Base-by-base conservation (phyloP, 2,113 vertebrate species). In the Cromileptes altivelis region DNA sequence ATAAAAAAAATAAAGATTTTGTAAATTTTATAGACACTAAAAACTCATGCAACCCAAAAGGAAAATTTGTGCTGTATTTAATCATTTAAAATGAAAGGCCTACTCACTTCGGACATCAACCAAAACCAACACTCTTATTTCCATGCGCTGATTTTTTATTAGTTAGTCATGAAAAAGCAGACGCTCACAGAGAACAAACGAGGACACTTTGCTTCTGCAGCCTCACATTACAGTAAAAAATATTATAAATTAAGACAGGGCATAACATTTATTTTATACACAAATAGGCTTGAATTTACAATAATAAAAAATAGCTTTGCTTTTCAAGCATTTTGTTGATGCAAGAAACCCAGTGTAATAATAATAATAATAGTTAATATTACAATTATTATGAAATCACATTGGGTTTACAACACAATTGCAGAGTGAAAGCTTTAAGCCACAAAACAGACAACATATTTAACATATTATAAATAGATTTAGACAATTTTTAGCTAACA, bases 61-160 rank as follows among this genome's bases (percentile, higher is more conserved):
- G 12, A 25, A 71, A 4, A 4, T 45, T 15, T 30, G 40, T 40
- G 27, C 2, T 56, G 1, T 57, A 17, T 21, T 13, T 13, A 42
- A 50, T 11, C 1, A 37, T 37, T 13, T 49, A 4, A 49, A 49
- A 57, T 49, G 21, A 5, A 27, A 60, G 10, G 62, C 4, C 17
- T 14, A 23, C 49, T 53, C 45, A 61, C 10, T 37, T 33, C 1
- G 8, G 8, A 71, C 17, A 75, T 23, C 42, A 64, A 70, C 7
- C 50, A 37, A 49, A 80, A 21, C 14, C 14, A 78, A n/a, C 37
- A 25, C 52, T 12, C 3, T 40, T 40, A 25, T 65, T 80, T 83
- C 27, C 91, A 93, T 93, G 93, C 88, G 13, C 70, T 78, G 52
- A 71, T 81, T 83, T 81, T 91, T 90, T 88, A 88, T 92, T 93